Evolutionary conservation across 2,888 invertebrate genomes (phyloP).

Genomic region (Teleiodes luculella): DNA sequence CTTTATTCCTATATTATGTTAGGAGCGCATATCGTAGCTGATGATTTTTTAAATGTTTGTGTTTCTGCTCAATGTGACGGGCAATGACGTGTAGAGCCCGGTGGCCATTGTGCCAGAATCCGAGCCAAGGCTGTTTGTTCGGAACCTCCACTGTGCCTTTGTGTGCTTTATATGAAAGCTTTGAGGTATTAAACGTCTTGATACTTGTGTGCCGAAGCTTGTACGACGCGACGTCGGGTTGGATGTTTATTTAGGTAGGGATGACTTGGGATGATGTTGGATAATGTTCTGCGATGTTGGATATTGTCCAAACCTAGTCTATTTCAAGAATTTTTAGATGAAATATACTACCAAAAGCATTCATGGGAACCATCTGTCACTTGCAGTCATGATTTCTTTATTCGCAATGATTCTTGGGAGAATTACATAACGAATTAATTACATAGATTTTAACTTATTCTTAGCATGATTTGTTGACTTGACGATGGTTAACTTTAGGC

Average conservation of each 20-base stretch:
- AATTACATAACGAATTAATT: too few species aligned
- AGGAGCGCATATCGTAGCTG: slow-evolving; percentile 49
- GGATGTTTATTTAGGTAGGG: not conserved
- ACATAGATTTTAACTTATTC: too few species aligned
- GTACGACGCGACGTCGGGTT: not conserved
- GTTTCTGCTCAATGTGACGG: slow-evolving; percentile 71
- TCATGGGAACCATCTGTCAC: too few species aligned
- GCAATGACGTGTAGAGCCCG: slow-evolving; percentile 63
- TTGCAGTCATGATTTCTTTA: too few species aligned
- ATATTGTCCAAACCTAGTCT: not conserved
- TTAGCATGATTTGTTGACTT: too few species aligned
- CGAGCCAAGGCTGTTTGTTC: slow-evolving; percentile 52
- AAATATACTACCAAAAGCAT: not conserved
- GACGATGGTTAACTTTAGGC: too few species aligned
- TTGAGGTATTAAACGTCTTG: slow-evolving; percentile 31
- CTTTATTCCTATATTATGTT: slow-evolving; percentile 24
- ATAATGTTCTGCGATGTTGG: not conserved
- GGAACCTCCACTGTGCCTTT: slow-evolving; percentile 51
- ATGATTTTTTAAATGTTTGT: slow-evolving; percentile 75
- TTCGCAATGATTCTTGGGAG: too few species aligned
- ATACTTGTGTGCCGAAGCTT: slow-evolving; percentile 31
- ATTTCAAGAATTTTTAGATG: not conserved
- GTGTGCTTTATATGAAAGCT: slow-evolving; percentile 33
- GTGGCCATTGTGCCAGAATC: slow-evolving; percentile 54
- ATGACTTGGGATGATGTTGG: not conserved